Evolutionary conservation across 2,113 vertebrate genomes (phyloP).

Genomic region (Brevimyrus niger): DNA sequence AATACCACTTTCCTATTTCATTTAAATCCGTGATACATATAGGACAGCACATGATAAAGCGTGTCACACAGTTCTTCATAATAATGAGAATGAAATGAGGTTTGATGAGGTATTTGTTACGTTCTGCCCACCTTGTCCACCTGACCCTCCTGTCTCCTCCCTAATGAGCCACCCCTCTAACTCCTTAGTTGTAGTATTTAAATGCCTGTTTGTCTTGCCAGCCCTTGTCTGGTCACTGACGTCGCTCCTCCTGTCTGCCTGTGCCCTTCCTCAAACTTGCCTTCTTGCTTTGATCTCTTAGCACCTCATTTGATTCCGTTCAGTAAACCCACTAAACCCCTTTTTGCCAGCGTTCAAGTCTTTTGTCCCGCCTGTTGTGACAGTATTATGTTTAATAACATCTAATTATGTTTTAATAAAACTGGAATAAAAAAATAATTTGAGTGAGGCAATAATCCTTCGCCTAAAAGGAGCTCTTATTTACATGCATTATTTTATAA

Average conservation of each 20-base stretch:
- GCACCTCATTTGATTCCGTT: not conserved
- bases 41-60: not conserved
- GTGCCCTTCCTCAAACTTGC: not conserved
- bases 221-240: not conserved
- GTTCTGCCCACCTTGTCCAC: not conserved
- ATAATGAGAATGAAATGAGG: not conserved
- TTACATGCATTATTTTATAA: constrained; percentile 1
- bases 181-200: not conserved
- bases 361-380: not conserved
- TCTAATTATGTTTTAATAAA: not conserved
- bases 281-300: not conserved
- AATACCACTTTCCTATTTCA: not conserved
- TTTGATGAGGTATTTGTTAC: not conserved
- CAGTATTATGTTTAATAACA: not conserved
- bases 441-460: not conserved
- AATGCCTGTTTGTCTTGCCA: not conserved
- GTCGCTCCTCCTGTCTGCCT: not conserved
- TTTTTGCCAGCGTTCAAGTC: not conserved
- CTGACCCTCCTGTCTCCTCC: not conserved
- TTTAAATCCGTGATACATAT: not conserved
- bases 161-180: not conserved
- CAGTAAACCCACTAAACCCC: not conserved
- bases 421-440: constrained; percentile 1
- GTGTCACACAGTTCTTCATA: not conserved
- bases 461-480: not conserved